Percentiles rank a stretch among this genome's conserved stretches.
These are phyloP conservation scores for Amblyopsis rosae DNA, from an alignment of 2,113 vertebrate genomes.

Conservation along the genomic window DNA sequence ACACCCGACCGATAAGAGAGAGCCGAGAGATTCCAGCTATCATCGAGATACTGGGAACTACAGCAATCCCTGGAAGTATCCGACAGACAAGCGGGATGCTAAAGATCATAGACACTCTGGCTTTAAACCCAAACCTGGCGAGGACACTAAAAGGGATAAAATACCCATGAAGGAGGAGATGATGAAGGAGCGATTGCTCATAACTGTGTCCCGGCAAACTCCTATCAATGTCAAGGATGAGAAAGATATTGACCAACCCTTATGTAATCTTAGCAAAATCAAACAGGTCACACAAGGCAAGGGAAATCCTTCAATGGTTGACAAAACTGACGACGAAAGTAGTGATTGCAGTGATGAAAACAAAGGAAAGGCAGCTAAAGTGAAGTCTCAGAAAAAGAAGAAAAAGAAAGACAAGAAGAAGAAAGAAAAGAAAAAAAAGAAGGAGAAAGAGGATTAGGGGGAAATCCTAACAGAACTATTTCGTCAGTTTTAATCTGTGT, in stretches of 20 bases:
- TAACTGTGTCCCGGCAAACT: constrained; percentile 44
- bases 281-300: neutral
- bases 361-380: constrained; percentile 18
- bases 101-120: constrained; percentile 11
- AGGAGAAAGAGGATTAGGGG: constrained; percentile 26
- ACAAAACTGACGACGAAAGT: constrained; percentile 10
- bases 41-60: constrained; percentile 7
- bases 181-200: constrained; percentile 60
- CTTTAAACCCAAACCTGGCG: neutral
- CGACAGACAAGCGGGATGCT: constrained; percentile 9
- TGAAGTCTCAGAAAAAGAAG: constrained; percentile 50
- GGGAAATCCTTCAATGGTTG: neutral
- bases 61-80: constrained; percentile 11
- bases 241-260: neutral
- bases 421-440: constrained; percentile 15
- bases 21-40: constrained; percentile 1
- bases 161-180: constrained; percentile 55
- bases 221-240: constrained; percentile 29
- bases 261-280: neutral
- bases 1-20: constrained; percentile 15
- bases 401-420: constrained; percentile 52
- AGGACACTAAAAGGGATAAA: constrained; percentile 5
- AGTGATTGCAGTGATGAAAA: constrained; percentile 25
- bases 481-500: neutral
- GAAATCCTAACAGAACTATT: constrained; percentile 23